Conservation (phyloP, 2,797 vertebrate species). For the Selene dorsalis region DNA sequence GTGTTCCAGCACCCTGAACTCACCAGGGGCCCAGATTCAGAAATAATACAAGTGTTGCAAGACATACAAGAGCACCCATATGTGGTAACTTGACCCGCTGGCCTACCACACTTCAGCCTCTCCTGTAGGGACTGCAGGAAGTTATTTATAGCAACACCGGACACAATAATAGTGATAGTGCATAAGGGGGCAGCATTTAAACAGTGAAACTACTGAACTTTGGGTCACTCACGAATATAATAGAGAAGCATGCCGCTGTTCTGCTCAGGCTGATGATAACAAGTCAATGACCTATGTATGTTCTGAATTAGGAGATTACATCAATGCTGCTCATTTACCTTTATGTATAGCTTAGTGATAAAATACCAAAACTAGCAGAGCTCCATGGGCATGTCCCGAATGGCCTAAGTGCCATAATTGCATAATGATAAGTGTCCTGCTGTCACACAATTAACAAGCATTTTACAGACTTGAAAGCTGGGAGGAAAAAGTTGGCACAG, state of each 20-base stretch:
- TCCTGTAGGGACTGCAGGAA: slow-evolving; percentile 40
- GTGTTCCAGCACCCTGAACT: slow-evolving; percentile 33
- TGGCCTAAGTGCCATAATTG: slow-evolving; percentile 36
- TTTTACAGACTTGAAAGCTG: slow-evolving; percentile 36
- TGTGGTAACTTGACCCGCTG: slow-evolving; percentile 72
- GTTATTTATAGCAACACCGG: slow-evolving; percentile 58
- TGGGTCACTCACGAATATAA: neutral
- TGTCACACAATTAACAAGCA: slow-evolving; percentile 32
- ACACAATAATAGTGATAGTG: slow-evolving; percentile 9
- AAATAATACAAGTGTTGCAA: slow-evolving; percentile 72
- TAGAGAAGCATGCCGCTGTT: neutral
- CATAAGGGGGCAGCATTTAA: neutral
- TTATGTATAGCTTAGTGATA: neutral
- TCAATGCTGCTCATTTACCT: slow-evolving; percentile 1
- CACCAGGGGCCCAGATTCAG: slow-evolving; percentile 49
- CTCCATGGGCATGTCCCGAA: slow-evolving; percentile 1
- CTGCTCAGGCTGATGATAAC: slow-evolving; percentile 6
- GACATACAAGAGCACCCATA: slow-evolving; percentile 61
- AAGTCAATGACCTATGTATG: slow-evolving; percentile 19
- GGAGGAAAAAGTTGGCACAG: slow-evolving; percentile 30
- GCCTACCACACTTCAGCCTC: slow-evolving; percentile 52
- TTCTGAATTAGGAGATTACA: slow-evolving; percentile 30
- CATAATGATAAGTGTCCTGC: slow-evolving; percentile 41
- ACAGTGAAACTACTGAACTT: neutral
- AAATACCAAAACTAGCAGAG: slow-evolving; percentile 14